phyloP scores from a whole-genome alignment of 1,140 invertebrate species.

The Eumaeus atala region DNA sequence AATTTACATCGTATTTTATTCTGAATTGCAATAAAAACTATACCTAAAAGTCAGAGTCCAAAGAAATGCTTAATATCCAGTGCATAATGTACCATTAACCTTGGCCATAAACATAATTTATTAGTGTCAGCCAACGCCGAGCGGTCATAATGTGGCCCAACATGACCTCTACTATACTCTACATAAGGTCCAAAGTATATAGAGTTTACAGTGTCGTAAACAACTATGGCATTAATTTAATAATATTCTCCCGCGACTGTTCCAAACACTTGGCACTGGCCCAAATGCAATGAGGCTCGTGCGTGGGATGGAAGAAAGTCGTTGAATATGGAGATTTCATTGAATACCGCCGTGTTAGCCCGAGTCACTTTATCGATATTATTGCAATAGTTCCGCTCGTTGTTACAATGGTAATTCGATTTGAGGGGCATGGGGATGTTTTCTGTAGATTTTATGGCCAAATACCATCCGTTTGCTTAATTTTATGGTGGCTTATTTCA shows the following conservation, averaged over 20 bases:
- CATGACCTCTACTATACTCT: background rate
- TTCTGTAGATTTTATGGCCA: background rate
- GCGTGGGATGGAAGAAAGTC: constrained; percentile 21
- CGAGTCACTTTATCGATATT: constrained; percentile 2
- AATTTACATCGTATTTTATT: background rate
- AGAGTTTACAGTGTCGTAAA: constrained; percentile 13
- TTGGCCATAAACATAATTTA: constrained; percentile 14
- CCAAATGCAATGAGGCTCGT: constrained; percentile 27
- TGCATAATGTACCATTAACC: constrained; percentile 9
- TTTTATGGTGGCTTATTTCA: too few species aligned
- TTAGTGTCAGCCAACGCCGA: constrained; percentile 4
- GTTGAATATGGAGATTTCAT: constrained; percentile 6
- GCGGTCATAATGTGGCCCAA: constrained; percentile 1
- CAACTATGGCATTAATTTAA: constrained; percentile 32
- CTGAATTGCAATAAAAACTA: background rate
- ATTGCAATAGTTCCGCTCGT: background rate
- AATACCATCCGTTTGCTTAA: background rate
- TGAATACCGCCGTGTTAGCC: constrained; percentile 7
- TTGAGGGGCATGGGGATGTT: background rate
- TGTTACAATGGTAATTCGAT: background rate
- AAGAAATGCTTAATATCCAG: constrained; percentile 1
- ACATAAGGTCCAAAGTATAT: constrained; percentile 2
- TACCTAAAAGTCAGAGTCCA: constrained; percentile 1
- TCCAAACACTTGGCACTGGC: constrained; percentile 20
- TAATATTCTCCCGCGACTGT: constrained; percentile 26